phyloP scores from a whole-genome alignment of 2,888 invertebrate species.

The Protonemura montana region DNA sequence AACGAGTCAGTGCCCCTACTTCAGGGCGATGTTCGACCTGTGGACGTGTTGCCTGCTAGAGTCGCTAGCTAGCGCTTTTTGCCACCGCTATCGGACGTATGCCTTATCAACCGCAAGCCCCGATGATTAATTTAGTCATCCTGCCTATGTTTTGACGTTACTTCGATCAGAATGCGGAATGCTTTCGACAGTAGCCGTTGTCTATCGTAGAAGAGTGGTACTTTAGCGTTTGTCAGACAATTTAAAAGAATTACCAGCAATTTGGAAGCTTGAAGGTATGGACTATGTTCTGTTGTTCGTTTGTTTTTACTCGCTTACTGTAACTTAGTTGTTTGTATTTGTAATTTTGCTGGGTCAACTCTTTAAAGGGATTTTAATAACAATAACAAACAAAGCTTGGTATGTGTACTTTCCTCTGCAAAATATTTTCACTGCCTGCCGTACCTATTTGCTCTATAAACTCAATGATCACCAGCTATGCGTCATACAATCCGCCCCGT shows the following conservation, averaged over 20 bases:
- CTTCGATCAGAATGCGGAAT: not conserved
- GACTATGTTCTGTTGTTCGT: not conserved
- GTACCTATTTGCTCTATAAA: constrained; percentile 5
- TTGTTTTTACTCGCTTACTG: not conserved
- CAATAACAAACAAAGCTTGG: not conserved
- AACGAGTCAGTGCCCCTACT: not conserved
- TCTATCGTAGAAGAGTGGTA: not conserved
- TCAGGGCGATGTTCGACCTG: not conserved
- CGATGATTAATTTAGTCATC: not conserved
- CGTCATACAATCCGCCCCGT: not conserved
- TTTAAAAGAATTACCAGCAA: not conserved
- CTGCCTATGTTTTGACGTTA: not conserved
- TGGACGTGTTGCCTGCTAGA: not conserved
- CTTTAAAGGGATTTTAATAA: not conserved
- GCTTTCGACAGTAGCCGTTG: not conserved
- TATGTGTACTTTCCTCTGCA: not conserved
- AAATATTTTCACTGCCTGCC: not conserved
- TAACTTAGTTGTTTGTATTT: not conserved
- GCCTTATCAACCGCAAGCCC: not conserved
- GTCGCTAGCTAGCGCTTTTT: not conserved
- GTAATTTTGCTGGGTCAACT: not conserved
- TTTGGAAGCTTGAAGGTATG: not conserved
- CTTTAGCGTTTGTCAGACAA: not conserved
- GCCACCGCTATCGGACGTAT: not conserved
- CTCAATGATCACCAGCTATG: not conserved